Evolutionary conservation across 2,888 invertebrate genomes (phyloP).

Genomic region (Apamea sordens): DNA sequence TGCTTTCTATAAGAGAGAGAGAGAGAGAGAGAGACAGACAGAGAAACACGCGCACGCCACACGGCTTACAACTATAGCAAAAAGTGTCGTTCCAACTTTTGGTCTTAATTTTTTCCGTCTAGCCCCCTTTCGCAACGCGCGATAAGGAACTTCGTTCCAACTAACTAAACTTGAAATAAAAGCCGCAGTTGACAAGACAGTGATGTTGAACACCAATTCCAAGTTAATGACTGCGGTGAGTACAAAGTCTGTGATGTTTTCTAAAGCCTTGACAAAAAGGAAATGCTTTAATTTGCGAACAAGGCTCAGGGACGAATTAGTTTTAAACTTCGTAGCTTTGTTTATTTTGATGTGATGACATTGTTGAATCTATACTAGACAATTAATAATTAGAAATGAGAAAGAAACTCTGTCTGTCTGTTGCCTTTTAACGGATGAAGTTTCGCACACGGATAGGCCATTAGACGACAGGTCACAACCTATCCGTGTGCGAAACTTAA

Average conservation of each 20-base stretch:
- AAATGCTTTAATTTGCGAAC: slow-evolving; percentile 65
- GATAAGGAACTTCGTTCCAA: too few species aligned
- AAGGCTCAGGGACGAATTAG: slow-evolving; percentile 40
- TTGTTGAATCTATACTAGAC: neutral
- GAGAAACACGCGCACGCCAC: too few species aligned
- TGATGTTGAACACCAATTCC: slow-evolving; percentile 13
- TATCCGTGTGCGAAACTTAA: too few species aligned
- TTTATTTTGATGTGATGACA: neutral
- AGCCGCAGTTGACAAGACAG: neutral
- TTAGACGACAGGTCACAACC: neutral
- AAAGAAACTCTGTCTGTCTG: neutral
- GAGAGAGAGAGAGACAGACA: too few species aligned
- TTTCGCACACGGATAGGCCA: neutral
- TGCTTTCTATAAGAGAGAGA: too few species aligned
- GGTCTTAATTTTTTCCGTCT: too few species aligned
- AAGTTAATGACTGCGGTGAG: slow-evolving; percentile 11
- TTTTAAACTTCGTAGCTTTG: slow-evolving; percentile 20
- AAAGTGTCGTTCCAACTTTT: too few species aligned
- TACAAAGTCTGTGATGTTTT: slow-evolving; percentile 17
- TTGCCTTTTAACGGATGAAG: neutral
- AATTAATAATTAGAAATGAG: neutral
- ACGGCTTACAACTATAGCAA: too few species aligned
- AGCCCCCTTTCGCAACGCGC: too few species aligned
- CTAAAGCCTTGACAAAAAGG: slow-evolving; percentile 32
- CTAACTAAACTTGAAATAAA: neutral